phyloP scores from a whole-genome alignment of 2,113 vertebrate species.

The Microcebus lehilahytsara region DNA sequence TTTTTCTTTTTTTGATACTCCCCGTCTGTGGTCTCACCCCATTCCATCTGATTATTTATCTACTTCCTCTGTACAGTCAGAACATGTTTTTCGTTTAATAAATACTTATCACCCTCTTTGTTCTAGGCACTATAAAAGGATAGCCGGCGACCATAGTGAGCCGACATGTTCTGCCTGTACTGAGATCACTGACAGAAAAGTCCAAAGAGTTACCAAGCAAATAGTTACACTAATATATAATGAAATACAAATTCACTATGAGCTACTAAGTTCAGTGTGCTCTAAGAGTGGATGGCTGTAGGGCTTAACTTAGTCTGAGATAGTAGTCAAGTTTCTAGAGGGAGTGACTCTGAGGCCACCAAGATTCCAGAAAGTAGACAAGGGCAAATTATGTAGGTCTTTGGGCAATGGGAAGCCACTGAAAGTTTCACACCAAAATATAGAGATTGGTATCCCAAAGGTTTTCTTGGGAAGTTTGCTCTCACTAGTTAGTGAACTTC shows the following conservation, averaged over 20 bases:
- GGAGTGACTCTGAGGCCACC: background rate
- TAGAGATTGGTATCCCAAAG: background rate
- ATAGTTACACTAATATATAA: background rate
- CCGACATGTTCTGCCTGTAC: background rate
- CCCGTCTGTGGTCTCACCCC: background rate
- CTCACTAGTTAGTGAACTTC: background rate
- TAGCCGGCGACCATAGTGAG: accelerated
- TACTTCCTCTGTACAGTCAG: background rate
- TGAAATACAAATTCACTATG: background rate
- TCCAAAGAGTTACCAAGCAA: background rate
- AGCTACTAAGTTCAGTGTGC: background rate
- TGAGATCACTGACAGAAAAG: background rate
- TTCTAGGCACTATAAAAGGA: background rate
- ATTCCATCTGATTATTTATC: background rate
- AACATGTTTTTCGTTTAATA: background rate
- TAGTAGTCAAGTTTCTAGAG: background rate
- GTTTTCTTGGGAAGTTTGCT: background rate
- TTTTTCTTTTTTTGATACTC: background rate
- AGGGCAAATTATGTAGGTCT: accelerated
- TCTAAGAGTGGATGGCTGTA: background rate
- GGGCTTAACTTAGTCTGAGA: background rate
- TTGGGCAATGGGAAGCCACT: background rate
- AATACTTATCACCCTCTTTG: background rate
- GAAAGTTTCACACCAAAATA: background rate
- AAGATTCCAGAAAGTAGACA: background rate